Conservation (phyloP, 2,888 invertebrate genomes). For the Seladonia tumulorum region DNA sequence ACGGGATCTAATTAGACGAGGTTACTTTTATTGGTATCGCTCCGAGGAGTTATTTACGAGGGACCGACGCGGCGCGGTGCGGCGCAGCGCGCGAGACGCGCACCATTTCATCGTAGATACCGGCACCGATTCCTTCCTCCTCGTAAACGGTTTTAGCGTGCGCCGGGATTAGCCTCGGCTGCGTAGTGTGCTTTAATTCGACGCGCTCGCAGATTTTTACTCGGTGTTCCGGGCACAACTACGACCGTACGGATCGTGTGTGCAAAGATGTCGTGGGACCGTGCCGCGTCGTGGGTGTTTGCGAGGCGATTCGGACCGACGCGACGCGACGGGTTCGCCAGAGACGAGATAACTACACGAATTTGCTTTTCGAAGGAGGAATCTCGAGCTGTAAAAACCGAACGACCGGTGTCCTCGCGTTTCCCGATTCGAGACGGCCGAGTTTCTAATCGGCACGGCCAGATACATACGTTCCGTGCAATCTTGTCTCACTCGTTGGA, state of each 20-base stretch:
- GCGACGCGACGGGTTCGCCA: neutral
- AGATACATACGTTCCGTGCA: neutral
- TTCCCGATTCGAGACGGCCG: neutral
- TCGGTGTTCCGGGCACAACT: neutral
- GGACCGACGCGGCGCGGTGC: neutral
- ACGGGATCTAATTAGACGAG: slow-evolving; percentile 35
- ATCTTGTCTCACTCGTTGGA: neutral
- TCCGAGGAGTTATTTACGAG: slow-evolving; percentile 42
- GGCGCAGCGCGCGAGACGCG: neutral
- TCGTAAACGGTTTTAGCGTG: slow-evolving; percentile 26
- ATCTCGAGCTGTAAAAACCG: neutral
- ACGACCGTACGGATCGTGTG: neutral
- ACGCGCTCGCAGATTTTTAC: slow-evolving; percentile 23
- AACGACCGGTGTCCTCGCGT: slow-evolving; percentile 9
- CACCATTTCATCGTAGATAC: slow-evolving; percentile 5
- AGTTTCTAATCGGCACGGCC: neutral
- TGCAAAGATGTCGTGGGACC: neutral
- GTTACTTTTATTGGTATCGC: slow-evolving; percentile 39
- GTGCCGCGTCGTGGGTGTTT: neutral
- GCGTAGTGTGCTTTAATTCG: slow-evolving; percentile 35
- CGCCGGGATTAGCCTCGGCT: slow-evolving; percentile 8
- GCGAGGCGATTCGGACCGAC: neutral
- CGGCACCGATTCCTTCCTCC: slow-evolving; percentile 3
- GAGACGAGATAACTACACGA: slow-evolving; percentile 13
- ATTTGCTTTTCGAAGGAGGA: slow-evolving; percentile 4